Percentiles rank a stretch among this genome's conserved stretches.
Conservation (phyloP, 2,113 vertebrate genomes). For the Heterochromis multidens region DNA sequence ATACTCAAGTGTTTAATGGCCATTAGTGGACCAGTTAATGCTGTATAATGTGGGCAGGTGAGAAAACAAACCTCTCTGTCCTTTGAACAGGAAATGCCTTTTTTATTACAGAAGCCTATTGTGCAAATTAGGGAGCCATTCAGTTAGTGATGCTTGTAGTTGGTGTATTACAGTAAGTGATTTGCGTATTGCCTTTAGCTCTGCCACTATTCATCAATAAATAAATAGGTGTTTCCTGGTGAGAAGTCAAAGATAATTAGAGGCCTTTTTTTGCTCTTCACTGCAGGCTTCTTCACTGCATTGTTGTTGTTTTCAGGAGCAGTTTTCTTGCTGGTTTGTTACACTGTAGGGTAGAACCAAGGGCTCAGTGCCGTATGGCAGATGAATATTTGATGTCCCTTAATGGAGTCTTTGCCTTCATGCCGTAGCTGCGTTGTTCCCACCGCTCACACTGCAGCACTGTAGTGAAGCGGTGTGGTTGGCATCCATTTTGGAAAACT, state of each 20-base stretch:
- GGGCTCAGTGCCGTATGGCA: slow-evolving; percentile 48
- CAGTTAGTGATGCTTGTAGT: neutral
- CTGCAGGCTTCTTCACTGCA: neutral
- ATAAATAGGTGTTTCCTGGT: slow-evolving; percentile 4
- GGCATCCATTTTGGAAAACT: slow-evolving; percentile 33
- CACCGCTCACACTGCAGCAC: neutral
- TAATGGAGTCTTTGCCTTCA: slow-evolving; percentile 56
- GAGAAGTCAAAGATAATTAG: slow-evolving; percentile 21
- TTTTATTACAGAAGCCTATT: neutral
- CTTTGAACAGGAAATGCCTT: neutral
- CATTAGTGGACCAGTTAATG: slow-evolving; percentile 27
- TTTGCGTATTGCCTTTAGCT: neutral
- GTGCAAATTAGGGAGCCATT: neutral
- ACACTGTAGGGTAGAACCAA: slow-evolving; percentile 7
- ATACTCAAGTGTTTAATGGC: neutral
- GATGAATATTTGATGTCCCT: slow-evolving; percentile 75
- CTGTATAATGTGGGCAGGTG: slow-evolving; percentile 2
- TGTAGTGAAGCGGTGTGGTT: slow-evolving; percentile 8
- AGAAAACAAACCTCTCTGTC: neutral
- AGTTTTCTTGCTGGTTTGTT: slow-evolving; percentile 26
- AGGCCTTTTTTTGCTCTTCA: neutral
- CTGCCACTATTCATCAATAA: slow-evolving; percentile 1
- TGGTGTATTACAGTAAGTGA: neutral
- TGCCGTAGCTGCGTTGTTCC: slow-evolving; percentile 27
- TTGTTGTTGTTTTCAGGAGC: slow-evolving; percentile 29